A percentile compares a stretch with the other conserved stretches of the same genome.
Conservation (phyloP, 2,113 vertebrate species). For the Chloropsis hardwickii region DNA sequence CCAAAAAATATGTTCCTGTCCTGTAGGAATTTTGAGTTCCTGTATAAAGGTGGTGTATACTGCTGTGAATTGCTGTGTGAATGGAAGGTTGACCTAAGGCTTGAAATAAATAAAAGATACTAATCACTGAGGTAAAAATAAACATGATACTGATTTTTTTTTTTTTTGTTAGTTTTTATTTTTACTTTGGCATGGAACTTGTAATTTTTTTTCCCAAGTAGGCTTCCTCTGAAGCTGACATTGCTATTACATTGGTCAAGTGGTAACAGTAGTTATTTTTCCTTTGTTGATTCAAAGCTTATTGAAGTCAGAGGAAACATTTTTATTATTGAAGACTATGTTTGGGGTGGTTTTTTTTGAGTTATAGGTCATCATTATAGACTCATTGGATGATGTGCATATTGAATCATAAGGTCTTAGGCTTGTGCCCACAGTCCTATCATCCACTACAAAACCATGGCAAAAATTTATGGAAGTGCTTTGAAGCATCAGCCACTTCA, state of each 20-base stretch:
- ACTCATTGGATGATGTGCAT: not conserved
- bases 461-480: not conserved
- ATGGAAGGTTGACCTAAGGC: not conserved
- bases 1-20: not conserved
- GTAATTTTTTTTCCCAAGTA: not conserved
- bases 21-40: not conserved
- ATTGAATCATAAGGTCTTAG: not conserved
- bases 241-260: not conserved
- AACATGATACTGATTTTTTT: not conserved
- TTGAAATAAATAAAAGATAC: not conserved
- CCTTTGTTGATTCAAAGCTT: not conserved
- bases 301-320: not conserved
- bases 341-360: not conserved
- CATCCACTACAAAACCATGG: not conserved
- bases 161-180: not conserved
- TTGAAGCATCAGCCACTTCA: not conserved
- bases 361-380: not conserved
- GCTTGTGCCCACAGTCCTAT: not conserved
- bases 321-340: not conserved
- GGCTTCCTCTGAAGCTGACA: not conserved
- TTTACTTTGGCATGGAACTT: not conserved
- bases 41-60: not conserved
- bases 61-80: not conserved
- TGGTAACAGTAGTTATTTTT: not conserved
- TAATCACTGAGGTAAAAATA: not conserved